Conservation (phyloP, 2,113 vertebrate species). For the Peromyscus californicus region DNA sequence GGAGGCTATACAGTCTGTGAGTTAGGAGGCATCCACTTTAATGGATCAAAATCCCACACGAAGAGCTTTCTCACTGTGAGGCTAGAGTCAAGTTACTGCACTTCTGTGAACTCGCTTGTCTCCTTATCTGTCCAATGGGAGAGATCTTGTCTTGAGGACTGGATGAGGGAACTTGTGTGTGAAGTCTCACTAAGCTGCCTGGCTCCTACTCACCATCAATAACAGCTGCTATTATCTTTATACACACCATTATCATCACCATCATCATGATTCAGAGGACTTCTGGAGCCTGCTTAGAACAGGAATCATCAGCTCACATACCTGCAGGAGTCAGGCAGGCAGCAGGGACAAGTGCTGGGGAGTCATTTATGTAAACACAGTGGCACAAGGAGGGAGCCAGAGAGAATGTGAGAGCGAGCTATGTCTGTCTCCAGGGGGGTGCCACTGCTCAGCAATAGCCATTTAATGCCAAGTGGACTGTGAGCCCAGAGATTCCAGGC, state of each 20-base stretch:
- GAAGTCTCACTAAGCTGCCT: not conserved
- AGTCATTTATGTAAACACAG: not conserved
- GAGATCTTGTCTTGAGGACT: slow-evolving; percentile 8
- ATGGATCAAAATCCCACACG: not conserved
- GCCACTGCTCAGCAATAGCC: not conserved
- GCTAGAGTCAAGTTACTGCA: not conserved
- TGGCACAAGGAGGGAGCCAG: not conserved
- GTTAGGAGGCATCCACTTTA: not conserved
- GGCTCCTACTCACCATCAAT: not conserved
- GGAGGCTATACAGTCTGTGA: not conserved
- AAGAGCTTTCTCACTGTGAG: slow-evolving; percentile 17
- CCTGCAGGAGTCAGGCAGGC: not conserved
- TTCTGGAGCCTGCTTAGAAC: not conserved
- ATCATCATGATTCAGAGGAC: not conserved
- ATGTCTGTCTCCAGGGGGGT: not conserved
- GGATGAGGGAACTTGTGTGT: not conserved
- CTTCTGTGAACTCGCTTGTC: not conserved
- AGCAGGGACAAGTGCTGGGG: not conserved
- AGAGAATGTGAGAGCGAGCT: not conserved
- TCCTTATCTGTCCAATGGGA: slow-evolving; percentile 8
- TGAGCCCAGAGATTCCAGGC: not conserved
- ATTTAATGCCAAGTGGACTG: not conserved
- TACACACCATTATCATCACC: slow-evolving; percentile 8
- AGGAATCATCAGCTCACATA: not conserved
- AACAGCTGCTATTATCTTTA: slow-evolving; percentile 25